A percentile compares a stretch with the other conserved stretches of the same genome.
Conservation (phyloP, 2,113 vertebrate species). For the crab-eating macaque (Macaca fascicularis) region T2T-MFA8v1.1 NC_088385.1:19177501-19178000, state of each 20-base stretch:
- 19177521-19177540: neutral
- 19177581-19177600: neutral
- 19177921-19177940: neutral
- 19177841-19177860: neutral
- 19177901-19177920: neutral
- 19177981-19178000: neutral
- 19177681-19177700: neutral
- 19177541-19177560: neutral
- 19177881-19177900: neutral
- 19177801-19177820: neutral
- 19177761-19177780: neutral
- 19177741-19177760: neutral
- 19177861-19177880: neutral
- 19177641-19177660: neutral
- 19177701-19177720: neutral
- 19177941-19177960: neutral
- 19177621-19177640: neutral
- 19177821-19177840: neutral
- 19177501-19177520: neutral
- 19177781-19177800: neutral
- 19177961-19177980: neutral
- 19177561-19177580: constrained; percentile 6
- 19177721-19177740: neutral
- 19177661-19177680: neutral
- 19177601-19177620: neutral